Base-by-base conservation (phyloP, 2,888 invertebrate species). In the Neria commutata region DNA sequence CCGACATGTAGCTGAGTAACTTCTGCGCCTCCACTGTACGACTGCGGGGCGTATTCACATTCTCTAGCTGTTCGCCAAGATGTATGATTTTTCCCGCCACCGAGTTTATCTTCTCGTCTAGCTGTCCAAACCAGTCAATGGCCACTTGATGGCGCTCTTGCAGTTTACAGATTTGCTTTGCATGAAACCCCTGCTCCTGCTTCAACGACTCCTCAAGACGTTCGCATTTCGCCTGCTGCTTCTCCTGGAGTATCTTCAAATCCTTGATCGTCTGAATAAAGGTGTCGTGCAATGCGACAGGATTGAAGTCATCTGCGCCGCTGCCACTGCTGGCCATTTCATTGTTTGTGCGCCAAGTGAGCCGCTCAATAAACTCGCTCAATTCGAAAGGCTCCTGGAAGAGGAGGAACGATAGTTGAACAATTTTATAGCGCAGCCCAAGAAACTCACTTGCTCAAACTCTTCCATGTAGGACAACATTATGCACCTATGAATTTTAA, bases 71-170 rank as follows among this genome's bases (percentile, higher is more conserved):
- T 82, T 98, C 98, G 0, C 98, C 99, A n/a, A 99, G 86, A 82
- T 98, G 98, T 48, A 98, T 88, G 0, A 99, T 98, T 83, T 98
- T 95, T 0, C 96, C 96, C 0, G 98, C 98, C 46, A 99, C 98
- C 58, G 92, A 91, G 72, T 97, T 98, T 76, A 99, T 98, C 71
- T 96, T 90, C 73, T 94, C 94, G 81, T 98, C 98, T 53, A 98
- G 81, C 66, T 94, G 91, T 83, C 95, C 92, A 80, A 96, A 96
- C 68, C 93, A 89, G 66, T 89, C 89, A 45, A 94, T 91, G 50
- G 94, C 91, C 61, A 88, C 87, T 89, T 92, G 92, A 78, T 95
- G 94, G 71, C 90, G 89, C 56, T 93, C 94, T 81, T 94, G 91
- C 23, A 96, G 86, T 70, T 91, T 90, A 29, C 88, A 84, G 33